Percentiles rank a stretch among this genome's conserved stretches.
phyloP scores from a whole-genome alignment of 2,888 invertebrate species.

The Dasypolia templi region DNA sequence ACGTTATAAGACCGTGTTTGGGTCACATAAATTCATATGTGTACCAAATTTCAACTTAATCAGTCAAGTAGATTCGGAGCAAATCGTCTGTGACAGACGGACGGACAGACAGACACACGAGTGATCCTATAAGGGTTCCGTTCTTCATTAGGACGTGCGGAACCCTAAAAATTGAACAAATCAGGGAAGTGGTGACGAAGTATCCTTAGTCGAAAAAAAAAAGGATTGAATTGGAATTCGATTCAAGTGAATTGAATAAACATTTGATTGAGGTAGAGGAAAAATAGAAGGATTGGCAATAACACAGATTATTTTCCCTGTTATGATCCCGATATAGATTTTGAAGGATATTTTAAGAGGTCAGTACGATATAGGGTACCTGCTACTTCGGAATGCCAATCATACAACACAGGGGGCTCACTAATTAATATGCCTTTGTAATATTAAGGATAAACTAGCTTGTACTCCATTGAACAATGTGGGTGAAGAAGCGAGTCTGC shows the following conservation, averaged over 20 bases:
- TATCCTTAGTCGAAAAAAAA: not conserved
- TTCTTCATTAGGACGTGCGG: too few relatives aligned
- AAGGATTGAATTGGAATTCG: too few relatives aligned
- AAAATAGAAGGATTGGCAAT: conserved; percentile 6
- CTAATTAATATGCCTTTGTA: conserved; percentile 24
- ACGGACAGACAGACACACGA: too few relatives aligned
- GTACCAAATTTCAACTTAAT: too few relatives aligned
- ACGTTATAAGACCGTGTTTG: too few relatives aligned
- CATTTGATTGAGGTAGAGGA: conserved; percentile 11
- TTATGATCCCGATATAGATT: conserved; percentile 19
- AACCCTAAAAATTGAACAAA: too few relatives aligned
- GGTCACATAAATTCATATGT: too few relatives aligned
- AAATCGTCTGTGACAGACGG: too few relatives aligned
- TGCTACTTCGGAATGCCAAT: conserved; percentile 38
- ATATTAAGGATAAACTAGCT: conserved; percentile 12
- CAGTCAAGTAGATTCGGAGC: too few relatives aligned
- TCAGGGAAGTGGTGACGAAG: not conserved
- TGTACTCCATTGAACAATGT: not conserved
- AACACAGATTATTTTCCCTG: conserved; percentile 29
- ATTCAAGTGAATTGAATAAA: not conserved
- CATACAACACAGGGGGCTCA: conserved; percentile 9
- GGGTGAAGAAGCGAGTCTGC: not conserved
- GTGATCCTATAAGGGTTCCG: too few relatives aligned
- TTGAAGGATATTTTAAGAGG: conserved; percentile 44
- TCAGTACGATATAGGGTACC: not conserved